phyloP scores from a whole-genome alignment of 2,113 vertebrate genomes.

The Ptyas mucosa region DNA sequence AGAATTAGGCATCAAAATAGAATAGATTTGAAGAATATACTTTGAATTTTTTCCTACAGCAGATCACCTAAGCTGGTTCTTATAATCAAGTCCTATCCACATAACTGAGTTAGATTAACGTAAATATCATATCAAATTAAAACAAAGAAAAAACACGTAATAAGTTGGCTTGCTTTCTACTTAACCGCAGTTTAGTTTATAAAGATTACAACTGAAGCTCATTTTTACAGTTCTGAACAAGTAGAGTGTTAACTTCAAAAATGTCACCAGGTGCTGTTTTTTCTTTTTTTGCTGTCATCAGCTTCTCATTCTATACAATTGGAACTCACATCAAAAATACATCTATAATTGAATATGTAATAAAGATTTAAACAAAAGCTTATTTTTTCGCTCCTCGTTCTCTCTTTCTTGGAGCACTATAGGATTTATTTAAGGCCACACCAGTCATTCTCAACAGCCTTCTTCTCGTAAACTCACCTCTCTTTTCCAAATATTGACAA shows the following conservation, averaged over 20 bases:
- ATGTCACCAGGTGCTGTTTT: constrained; percentile 51
- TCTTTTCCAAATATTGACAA: constrained; percentile 43
- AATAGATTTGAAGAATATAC: constrained; percentile 89
- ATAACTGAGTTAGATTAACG: constrained; percentile 81
- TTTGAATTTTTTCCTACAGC: constrained; percentile 89
- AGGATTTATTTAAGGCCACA: constrained; percentile 73
- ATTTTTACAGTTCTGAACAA: constrained; percentile 76
- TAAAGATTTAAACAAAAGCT: constrained; percentile 58
- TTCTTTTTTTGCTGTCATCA: constrained; percentile 53
- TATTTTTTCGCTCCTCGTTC: background rate
- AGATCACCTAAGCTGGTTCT: constrained; percentile 83
- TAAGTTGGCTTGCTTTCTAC: constrained; percentile 83
- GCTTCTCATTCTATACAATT: constrained; percentile 61
- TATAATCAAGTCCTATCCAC: constrained; percentile 84
- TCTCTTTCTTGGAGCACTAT: constrained; percentile 44
- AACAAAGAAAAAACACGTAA: constrained; percentile 67
- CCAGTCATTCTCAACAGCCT: constrained; percentile 54
- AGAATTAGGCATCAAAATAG: constrained; percentile 94
- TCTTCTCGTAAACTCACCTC: constrained; percentile 24
- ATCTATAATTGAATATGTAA: constrained; percentile 60
- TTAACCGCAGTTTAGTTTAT: constrained; percentile 82
- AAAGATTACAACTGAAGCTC: constrained; percentile 89
- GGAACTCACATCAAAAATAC: constrained; percentile 66
- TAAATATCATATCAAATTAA: constrained; percentile 74
- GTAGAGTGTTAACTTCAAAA: constrained; percentile 68